Evolutionary conservation across 2,797 vertebrate genomes (phyloP), one percentile per base, ranked within the genome.

Genomic region (Pogonophryne albipinna): DNA sequence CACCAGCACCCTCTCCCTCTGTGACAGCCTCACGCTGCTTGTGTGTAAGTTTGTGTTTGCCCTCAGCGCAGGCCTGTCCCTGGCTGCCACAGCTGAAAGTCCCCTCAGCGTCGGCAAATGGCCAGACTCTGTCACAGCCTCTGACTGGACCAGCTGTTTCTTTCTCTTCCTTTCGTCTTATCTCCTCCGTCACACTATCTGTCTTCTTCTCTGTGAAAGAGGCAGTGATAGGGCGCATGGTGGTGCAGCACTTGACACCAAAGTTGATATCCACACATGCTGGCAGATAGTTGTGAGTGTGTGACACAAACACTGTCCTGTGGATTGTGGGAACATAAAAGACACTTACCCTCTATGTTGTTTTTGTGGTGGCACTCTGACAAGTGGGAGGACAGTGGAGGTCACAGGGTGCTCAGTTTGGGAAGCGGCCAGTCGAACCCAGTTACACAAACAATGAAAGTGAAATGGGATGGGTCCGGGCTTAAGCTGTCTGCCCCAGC

Each of bases 81-180:
- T 51, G 87, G 74, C 85, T 83, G 87, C 82, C 82, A 85, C 79
- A 58, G 27, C 67, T 51, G 52, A 85, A 64, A 41, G 85, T 91
- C 79, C 77, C 82, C 61, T 85, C 55, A 50, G 77, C 74, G 2
- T 84, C 63, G 85, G 84, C 91, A 45, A 70, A 63, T 0, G 55
- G 69, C 90, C 90, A 87, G 79, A 34, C 70, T 76, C 72, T 76
- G 84, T 86, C 88, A 80, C 82, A 45, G 82, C 74, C 65, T 38
- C 79, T 70, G 80, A 88, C 79, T 66, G 78, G 74, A 91, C 76
- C 92, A 91, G 91, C 91, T 91, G 89, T 87, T 87, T 87, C 79
- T 76, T 74, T 84, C 86, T 75, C 77, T 77, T 76, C 81, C 82
- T 74, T 79, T 72, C 78, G 16, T 82, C 75, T 82, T 86, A 85